Evolutionary conservation across 2,888 invertebrate species (phyloP).

Genomic region (Priapulus caudatus): DNA sequence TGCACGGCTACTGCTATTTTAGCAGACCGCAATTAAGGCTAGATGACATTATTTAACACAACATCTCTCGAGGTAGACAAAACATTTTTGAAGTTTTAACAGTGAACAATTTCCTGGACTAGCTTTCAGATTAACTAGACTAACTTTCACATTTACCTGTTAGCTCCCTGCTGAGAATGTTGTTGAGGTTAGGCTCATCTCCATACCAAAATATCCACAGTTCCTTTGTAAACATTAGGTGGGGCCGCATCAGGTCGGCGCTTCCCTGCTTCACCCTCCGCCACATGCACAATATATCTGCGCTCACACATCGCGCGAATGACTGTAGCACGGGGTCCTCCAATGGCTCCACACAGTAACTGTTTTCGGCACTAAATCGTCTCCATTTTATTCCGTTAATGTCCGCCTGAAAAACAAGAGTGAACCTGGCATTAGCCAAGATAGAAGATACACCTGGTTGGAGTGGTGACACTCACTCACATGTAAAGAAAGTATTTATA

Average conservation of each 20-base stretch:
- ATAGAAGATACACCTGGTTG: background rate
- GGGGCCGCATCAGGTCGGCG: background rate
- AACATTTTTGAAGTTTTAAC: too few species aligned
- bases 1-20: too few species aligned
- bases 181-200: constrained; percentile 79
- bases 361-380: constrained; percentile 51
- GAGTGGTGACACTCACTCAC: too few species aligned
- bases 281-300: constrained; percentile 97
- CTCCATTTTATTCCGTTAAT: constrained; percentile 99
- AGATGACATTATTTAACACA: too few species aligned
- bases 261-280: constrained; percentile 54
- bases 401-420: constrained; percentile 68
- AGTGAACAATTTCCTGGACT: too few species aligned
- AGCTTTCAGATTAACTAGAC: too few species aligned
- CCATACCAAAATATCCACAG: constrained; percentile 99
- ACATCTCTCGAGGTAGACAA: too few species aligned
- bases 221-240: constrained; percentile 56
- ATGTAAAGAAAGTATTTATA: constrained; percentile 12
- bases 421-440: constrained; percentile 4
- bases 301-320: constrained; percentile 44
- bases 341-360: constrained; percentile 25
- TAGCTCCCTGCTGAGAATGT: constrained; percentile 70
- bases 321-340: constrained; percentile 41
- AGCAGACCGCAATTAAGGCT: too few species aligned
- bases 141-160: constrained; percentile 82